A percentile compares a stretch with the other conserved stretches of the same genome.
These are phyloP conservation scores for Mus caroli DNA, from an alignment of 2,797 vertebrate genomes.

Conservation along the genomic window DNA sequence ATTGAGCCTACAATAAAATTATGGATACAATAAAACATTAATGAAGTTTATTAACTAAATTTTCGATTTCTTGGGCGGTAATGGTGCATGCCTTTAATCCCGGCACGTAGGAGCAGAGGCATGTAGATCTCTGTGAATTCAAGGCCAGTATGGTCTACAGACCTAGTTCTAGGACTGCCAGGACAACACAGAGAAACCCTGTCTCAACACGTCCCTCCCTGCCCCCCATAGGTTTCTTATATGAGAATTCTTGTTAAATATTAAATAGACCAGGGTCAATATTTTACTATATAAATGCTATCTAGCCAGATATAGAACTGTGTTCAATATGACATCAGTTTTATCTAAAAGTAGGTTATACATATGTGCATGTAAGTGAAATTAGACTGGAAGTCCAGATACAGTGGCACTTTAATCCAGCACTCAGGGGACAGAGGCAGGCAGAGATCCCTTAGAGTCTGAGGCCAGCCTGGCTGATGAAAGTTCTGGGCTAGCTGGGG, in stretches of 20 bases:
- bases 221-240: not conserved
- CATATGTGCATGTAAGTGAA: not conserved
- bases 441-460: not conserved
- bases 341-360: not conserved
- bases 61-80: not conserved
- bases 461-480: not conserved
- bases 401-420: not conserved
- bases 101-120: not conserved
- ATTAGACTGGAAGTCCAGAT: not conserved
- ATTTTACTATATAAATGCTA: conserved; percentile 14
- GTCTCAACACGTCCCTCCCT: not conserved
- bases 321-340: not conserved
- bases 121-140: not conserved
- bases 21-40: not conserved
- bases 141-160: not conserved
- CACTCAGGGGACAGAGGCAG: not conserved
- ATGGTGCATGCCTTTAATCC: not conserved
- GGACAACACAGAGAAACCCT: not conserved
- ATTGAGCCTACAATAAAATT: not conserved
- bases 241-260: conserved; percentile 17
- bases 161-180: not conserved
- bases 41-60: not conserved
- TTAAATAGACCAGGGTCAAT: not conserved
- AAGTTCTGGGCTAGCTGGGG: not conserved
- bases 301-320: not conserved